phyloP scores from a whole-genome alignment of 2,113 vertebrate genomes.

The Sakesphorus luctuosus region DNA sequence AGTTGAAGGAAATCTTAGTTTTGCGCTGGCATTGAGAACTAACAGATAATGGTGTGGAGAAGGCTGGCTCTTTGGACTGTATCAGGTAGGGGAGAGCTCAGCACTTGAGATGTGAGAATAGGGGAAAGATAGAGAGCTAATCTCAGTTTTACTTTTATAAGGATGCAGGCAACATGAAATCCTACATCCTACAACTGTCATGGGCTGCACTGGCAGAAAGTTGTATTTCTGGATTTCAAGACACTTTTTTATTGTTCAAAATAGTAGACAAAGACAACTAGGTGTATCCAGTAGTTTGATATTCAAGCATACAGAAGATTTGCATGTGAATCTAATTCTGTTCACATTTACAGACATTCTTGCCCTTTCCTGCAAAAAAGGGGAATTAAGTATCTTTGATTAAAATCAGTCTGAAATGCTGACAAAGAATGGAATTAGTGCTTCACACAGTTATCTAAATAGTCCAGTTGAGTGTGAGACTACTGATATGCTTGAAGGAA shows the following conservation, averaged over 20 bases:
- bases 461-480: not conserved
- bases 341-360: not conserved
- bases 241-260: not conserved
- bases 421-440: not conserved
- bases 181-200: accelerated
- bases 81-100: not conserved
- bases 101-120: not conserved
- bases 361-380: not conserved
- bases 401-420: not conserved
- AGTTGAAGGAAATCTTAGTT: not conserved
- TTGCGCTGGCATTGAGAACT: not conserved
- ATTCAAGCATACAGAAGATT: not conserved
- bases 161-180: not conserved
- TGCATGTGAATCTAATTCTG: not conserved
- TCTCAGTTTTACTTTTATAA: not conserved
- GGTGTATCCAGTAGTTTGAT: not conserved
- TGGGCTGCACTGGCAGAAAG: not conserved
- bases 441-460: not conserved
- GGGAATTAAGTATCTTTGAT: not conserved
- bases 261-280: not conserved
- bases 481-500: not conserved
- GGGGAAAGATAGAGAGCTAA: not conserved
- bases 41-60: not conserved
- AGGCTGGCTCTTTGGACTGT: not conserved
- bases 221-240: not conserved